Percentiles rank a stretch among this genome's conserved stretches.
Conservation (phyloP, 2,888 invertebrate species). For the Ormyrus thymus region DNA sequence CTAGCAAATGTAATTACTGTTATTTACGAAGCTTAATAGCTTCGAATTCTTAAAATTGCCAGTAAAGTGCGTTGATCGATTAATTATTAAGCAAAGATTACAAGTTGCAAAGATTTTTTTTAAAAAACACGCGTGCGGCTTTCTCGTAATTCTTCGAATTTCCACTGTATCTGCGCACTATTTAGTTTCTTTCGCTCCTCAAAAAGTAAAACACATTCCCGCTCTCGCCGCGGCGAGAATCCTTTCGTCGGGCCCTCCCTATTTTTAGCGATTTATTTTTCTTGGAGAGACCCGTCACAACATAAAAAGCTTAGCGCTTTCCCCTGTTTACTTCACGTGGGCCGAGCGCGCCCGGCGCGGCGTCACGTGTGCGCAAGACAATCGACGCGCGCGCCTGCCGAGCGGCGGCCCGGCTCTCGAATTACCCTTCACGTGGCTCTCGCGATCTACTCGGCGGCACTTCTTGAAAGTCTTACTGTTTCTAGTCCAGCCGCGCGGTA, state of each 20-base stretch:
- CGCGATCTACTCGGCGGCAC: slow-evolving; percentile 35
- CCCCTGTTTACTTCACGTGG: slow-evolving; percentile 9
- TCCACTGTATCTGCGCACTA: too few species aligned
- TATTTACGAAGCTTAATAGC: background rate
- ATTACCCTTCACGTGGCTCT: slow-evolving; percentile 22
- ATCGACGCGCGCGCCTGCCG: slow-evolving; percentile 1
- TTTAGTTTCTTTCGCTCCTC: too few species aligned
- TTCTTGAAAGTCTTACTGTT: slow-evolving; percentile 45
- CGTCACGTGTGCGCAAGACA: slow-evolving; percentile 16
- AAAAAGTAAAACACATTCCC: too few species aligned
- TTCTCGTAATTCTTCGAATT: too few species aligned
- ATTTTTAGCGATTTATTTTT: background rate
- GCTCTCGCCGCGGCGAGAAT: too few species aligned
- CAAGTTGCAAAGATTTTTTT: too few species aligned
- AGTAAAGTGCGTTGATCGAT: too few species aligned
- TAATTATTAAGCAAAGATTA: too few species aligned
- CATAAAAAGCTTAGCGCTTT: background rate
- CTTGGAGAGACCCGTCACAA: background rate
- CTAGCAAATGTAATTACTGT: background rate
- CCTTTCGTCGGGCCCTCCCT: background rate
- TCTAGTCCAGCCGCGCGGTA: slow-evolving; percentile 15
- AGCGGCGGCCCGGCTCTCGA: slow-evolving; percentile 12
- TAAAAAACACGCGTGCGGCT: too few species aligned
- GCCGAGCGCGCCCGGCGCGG: background rate
- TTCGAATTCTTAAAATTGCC: too few species aligned